These are phyloP conservation scores for Mus pahari DNA, from an alignment of 2,113 vertebrate genomes.

Conservation along the genomic window DNA sequence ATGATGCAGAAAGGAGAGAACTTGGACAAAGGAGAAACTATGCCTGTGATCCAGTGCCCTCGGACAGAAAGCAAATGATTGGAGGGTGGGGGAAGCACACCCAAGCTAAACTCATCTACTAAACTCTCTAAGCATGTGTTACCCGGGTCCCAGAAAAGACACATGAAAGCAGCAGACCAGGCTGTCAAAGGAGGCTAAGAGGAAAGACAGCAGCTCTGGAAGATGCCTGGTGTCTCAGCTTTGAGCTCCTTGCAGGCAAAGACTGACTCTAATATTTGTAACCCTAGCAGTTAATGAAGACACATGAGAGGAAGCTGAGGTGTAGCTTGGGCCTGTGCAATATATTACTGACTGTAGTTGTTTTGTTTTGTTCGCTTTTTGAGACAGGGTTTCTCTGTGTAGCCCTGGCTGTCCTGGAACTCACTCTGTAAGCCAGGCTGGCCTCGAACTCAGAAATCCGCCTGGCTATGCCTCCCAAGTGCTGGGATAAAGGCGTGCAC, in stretches of 20 bases:
- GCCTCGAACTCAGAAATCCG: too few species aligned
- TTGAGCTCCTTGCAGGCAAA: neutral
- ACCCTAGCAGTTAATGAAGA: neutral
- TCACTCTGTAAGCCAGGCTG: too few species aligned
- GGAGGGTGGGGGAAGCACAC: neutral
- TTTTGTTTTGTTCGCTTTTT: too few species aligned
- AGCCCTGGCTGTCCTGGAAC: too few species aligned
- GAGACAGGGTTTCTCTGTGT: too few species aligned
- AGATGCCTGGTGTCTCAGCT: neutral
- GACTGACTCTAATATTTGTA: neutral
- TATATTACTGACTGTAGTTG: neutral
- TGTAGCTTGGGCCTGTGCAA: neutral
- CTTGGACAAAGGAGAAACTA: neutral
- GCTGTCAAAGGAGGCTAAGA: neutral
- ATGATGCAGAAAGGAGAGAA: constrained; percentile 72
- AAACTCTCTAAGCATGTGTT: neutral
- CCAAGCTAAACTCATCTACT: neutral
- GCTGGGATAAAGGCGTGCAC: too few species aligned
- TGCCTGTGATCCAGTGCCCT: neutral
- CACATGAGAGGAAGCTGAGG: neutral
- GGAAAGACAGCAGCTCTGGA: neutral
- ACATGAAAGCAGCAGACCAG: neutral
- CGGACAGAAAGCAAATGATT: constrained; percentile 38
- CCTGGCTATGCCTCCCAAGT: too few species aligned
- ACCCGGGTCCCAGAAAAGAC: neutral